Evolutionary conservation across 2,888 invertebrate genomes (phyloP).

Genomic region (Horisme vitalbata): DNA sequence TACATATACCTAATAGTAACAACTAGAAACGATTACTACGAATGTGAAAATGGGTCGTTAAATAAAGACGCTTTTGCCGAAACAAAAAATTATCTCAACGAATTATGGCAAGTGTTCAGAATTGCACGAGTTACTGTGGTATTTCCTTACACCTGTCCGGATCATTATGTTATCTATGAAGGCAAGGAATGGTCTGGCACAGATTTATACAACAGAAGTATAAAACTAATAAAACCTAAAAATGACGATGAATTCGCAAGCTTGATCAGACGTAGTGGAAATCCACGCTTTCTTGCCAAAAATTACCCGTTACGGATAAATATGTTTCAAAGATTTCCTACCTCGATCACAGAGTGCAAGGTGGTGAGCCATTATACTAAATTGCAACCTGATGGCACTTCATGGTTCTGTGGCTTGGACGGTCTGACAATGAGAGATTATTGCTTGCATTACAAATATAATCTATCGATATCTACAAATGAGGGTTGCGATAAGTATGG

Average conservation of each 20-base stretch:
- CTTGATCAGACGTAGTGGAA: conserved; percentile 25
- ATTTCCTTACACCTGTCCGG: conserved; percentile 50
- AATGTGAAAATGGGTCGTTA: conserved; percentile 42
- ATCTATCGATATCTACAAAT: conserved; percentile 34
- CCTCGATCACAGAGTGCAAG: conserved; percentile 45
- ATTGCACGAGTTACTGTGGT: conserved; percentile 38
- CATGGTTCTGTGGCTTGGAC: conserved; percentile 53
- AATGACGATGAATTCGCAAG: conserved; percentile 20
- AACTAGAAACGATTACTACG: conserved; percentile 28
- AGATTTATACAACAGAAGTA: conserved; percentile 47
- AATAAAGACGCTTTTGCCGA: conserved; percentile 22
- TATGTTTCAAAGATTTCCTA: conserved; percentile 54
- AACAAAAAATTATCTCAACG: conserved; percentile 45
- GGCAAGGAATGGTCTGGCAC: conserved; percentile 33
- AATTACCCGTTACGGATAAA: conserved; percentile 48
- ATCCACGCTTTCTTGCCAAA: conserved; percentile 33
- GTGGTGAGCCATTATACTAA: conserved; percentile 40
- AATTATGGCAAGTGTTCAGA: conserved; percentile 47
- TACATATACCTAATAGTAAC: conserved; percentile 43
- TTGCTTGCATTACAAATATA: conserved; percentile 45
- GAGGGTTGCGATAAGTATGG: conserved; percentile 40
- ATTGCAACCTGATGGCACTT: conserved; percentile 32
- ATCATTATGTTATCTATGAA: conserved; percentile 40
- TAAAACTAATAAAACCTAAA: conserved; percentile 36
- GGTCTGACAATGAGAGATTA: conserved; percentile 52